A percentile compares a stretch with the other conserved stretches of the same genome.
These are phyloP conservation scores for Xenopus petersii DNA, from an alignment of 2,797 vertebrate species.

Conservation along the genomic window DNA sequence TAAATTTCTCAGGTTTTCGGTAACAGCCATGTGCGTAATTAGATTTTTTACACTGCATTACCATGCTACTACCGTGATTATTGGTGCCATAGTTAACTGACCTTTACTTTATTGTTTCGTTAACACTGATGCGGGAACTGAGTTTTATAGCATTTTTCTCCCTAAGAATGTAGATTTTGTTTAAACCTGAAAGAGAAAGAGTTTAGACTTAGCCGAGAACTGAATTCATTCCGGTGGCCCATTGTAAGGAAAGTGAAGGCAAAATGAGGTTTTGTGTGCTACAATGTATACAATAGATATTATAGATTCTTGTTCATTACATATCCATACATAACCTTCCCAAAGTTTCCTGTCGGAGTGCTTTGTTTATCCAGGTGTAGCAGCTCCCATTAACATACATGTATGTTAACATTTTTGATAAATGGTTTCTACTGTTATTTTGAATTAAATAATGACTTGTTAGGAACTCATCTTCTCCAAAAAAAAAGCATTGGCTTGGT, in stretches of 20 bases:
- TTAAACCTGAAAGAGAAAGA: background rate
- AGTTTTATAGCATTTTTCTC: background rate
- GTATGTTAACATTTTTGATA: background rate
- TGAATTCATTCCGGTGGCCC: constrained; percentile 24
- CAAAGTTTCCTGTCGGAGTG: background rate
- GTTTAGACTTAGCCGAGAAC: background rate
- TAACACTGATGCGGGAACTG: background rate
- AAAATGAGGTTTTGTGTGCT: too few species aligned
- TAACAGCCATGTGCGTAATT: constrained; percentile 34
- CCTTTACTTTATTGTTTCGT: constrained; percentile 34
- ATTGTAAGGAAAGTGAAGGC: too few species aligned
- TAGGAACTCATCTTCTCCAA: background rate
- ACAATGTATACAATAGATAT: background rate
- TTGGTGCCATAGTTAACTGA: constrained; percentile 23
- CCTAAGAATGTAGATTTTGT: background rate
- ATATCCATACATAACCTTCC: background rate
- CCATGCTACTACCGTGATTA: constrained; percentile 18
- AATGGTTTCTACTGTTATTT: background rate
- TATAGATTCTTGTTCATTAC: too few species aligned
- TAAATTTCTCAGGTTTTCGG: constrained; percentile 30
- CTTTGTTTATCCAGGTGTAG: background rate
- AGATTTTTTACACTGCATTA: constrained; percentile 31
- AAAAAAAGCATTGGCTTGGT: background rate
- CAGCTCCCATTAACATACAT: background rate
- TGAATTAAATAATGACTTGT: background rate